Base-by-base conservation (phyloP, 2,113 vertebrate genomes). In the Podarcis cretensis region DNA sequence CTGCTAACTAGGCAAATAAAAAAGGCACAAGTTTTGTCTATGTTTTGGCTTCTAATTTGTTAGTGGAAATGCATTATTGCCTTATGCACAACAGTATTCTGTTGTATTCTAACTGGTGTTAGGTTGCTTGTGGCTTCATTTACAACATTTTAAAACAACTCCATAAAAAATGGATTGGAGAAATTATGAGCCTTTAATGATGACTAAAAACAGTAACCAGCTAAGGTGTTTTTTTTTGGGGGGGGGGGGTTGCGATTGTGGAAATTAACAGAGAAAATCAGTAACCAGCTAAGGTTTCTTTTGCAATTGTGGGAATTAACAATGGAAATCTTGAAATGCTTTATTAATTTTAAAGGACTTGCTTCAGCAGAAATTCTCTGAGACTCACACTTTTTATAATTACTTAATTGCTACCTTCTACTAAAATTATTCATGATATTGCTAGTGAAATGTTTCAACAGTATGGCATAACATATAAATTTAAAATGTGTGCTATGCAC, bases 151-250 rank as follows among this genome's bases (percentile, higher is more conserved):
- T 30, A 71, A 71, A 71, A 71, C 10, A 63, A 63, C 59, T 20
- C 59, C 18, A 14, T 5, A 1, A 14, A 30, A 69, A 93, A 89
- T 25, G 71, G 25, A 91, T 75, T 59, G 65, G 85, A 68, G 43
- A 84, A 23, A 77, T 81, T 68, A n/a, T 89, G 6, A 90, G 8
- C 57, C 87, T 88, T 94, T 84, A 23, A 80, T 88, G 43, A n/a
- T 73, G 84, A 18, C 57, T 83, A 14, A 63, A 54, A 81, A 69
- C 54, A 81, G 81, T 40, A 75, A 83, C 23, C 73, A 1, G 43
- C 43, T 43, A 43, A 43, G 43, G 48, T 1, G 8, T 48, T 48
- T 6, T 90, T 90, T 40, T 40, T n/a, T n/a, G n/a, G n/a, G 3
- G 37, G 37, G 37, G 37, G 37, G 37, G 37, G 37, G 37, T 40